These are phyloP conservation scores for Saccostrea glomerata DNA, from an alignment of 1,140 invertebrate species.

Conservation along the genomic window DNA sequence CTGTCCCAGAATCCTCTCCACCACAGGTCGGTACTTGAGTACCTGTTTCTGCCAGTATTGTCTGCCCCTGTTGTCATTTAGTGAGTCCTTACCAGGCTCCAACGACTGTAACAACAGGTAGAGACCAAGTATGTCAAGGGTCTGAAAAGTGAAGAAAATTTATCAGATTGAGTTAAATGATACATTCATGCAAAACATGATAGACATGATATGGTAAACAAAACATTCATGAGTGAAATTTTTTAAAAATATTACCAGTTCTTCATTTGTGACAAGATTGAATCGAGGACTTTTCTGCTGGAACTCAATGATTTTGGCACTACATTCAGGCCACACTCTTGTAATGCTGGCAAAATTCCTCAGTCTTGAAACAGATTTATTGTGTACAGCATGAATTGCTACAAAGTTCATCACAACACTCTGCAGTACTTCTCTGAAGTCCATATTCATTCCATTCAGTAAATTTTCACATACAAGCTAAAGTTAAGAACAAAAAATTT, in stretches of 20 bases:
- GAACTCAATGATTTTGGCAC: constrained; percentile 40
- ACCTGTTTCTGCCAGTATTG: constrained; percentile 55
- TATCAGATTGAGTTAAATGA: neutral
- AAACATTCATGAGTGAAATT: neutral
- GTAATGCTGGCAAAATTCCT: constrained; percentile 53
- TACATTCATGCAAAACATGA: neutral
- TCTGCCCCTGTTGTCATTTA: constrained; percentile 44
- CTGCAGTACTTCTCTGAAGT: constrained; percentile 17
- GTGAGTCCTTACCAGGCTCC: constrained; percentile 48
- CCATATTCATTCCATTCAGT: constrained; percentile 1
- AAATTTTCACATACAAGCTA: constrained; percentile 49
- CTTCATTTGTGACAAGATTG: constrained; percentile 51
- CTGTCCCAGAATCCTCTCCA: constrained; percentile 58
- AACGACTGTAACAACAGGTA: constrained; percentile 53
- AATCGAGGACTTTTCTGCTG: constrained; percentile 51
- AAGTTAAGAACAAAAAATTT: neutral
- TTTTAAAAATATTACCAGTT: constrained; percentile 54
- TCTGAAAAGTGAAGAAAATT: constrained; percentile 50
- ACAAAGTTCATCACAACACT: constrained; percentile 40
- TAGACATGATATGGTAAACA: neutral
- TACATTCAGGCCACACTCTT: constrained; percentile 56
- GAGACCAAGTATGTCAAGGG: constrained; percentile 59
- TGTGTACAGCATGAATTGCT: constrained; percentile 51
- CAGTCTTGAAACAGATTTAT: constrained; percentile 28
- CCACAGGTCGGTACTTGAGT: constrained; percentile 53